Evolutionary conservation across 2,113 vertebrate genomes (phyloP).

Genomic region (Marcusenius ussheri): DNA sequence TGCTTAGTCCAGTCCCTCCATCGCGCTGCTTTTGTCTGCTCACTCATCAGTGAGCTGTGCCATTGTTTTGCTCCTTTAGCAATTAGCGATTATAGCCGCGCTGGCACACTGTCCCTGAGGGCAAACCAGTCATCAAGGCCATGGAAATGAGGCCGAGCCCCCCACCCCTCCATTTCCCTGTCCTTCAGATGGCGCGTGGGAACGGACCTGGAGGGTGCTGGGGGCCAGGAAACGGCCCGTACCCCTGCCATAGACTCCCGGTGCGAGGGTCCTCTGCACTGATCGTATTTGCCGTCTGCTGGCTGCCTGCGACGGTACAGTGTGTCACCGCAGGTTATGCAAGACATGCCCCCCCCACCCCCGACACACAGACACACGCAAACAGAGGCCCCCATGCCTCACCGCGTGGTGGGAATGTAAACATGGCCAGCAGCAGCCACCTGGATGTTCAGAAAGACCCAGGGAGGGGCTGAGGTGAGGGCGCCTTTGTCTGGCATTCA

Average conservation of each 20-base stretch:
- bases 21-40: neutral
- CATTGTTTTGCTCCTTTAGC: neutral
- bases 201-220: neutral
- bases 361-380: neutral
- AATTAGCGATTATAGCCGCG: neutral
- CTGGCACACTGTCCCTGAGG: neutral
- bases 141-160: neutral
- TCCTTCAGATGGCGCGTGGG: neutral
- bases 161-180: neutral
- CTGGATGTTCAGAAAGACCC: neutral
- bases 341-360: neutral
- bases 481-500: neutral
- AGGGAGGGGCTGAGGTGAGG: neutral
- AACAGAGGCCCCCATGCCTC: neutral
- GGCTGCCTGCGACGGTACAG: neutral
- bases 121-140: neutral
- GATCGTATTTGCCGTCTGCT: neutral
- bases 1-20: neutral
- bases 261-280: neutral
- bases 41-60: neutral
- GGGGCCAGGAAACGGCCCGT: neutral
- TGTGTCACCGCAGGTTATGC: neutral
- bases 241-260: neutral
- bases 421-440: neutral
- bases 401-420: neutral